Conservation (phyloP, 1,140 invertebrate species). For the Ostrea edulis region DNA sequence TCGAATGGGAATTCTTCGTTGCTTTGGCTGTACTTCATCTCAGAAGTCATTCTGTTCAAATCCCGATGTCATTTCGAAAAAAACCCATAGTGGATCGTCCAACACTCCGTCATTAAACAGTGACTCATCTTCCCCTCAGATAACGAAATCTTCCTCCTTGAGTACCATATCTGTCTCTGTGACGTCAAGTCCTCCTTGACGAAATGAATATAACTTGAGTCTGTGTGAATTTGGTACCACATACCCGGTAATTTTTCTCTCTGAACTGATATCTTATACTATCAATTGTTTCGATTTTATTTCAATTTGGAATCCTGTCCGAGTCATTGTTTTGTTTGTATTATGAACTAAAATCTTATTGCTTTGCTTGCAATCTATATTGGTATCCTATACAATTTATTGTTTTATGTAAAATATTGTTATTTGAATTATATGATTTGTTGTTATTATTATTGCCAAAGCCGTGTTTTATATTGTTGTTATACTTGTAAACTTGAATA, state of each 20-base stretch:
- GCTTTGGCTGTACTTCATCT: slow-evolving; percentile 40
- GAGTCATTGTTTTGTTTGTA: background rate
- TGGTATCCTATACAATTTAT: too few species aligned
- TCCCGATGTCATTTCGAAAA: background rate
- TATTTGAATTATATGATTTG: too few species aligned
- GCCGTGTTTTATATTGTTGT: too few species aligned
- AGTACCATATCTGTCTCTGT: background rate
- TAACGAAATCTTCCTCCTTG: background rate
- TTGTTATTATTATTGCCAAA: too few species aligned
- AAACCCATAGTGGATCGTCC: background rate
- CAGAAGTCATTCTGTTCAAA: background rate
- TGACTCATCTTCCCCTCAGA: background rate
- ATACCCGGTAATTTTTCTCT: too few species aligned
- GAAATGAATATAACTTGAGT: too few species aligned
- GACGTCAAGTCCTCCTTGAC: background rate
- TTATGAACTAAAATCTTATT: too few species aligned
- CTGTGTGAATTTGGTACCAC: too few species aligned
- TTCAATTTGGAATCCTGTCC: background rate
- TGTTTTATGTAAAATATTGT: too few species aligned
- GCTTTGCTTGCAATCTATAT: too few species aligned
- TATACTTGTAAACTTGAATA: too few species aligned
- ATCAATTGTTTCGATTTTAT: background rate
- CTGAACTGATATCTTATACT: background rate
- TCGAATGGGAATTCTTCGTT: slow-evolving; percentile 42
- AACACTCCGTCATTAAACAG: background rate